Base-by-base conservation (phyloP, 1,140 invertebrate genomes). In the Pemphigus obesinymphae region DNA sequence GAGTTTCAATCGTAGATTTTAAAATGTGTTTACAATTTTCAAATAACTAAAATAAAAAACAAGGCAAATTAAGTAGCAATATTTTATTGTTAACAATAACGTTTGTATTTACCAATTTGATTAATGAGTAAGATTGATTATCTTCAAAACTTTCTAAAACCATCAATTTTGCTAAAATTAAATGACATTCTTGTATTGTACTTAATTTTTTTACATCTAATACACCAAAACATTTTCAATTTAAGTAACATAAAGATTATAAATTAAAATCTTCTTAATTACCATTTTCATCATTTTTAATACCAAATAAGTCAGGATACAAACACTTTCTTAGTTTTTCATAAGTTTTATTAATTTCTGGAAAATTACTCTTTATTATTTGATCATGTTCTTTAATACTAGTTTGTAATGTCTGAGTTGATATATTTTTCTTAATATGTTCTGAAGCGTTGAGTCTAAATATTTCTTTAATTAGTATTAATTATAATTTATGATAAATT, bases 131-230 rank as follows among this genome's bases (percentile, higher is more conserved):
- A 10, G 76, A 43, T 80, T 80, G 76, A 29, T 29, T 11, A 40
- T 61, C 55, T 31, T 80, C 55, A 80, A 26, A 63, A 80, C 20
- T 61, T 58, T 80, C 76, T 29, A 80, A 61, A 7, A 63, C 55
- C 37, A 80, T 80, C 13, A 80, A 29, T 80, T 80, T 80, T 15
- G 76, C 55, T 61, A 80, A 58, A 61, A 80, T 80, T 61, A 80
- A 29, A 61, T 80, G 40, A 13, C 76, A 63, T 63, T 80, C 76
- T 63, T 80, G 76, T 45, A 80, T 80, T 26, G 55, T 43, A 80
- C 76, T 61, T 26, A 43, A 26, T 17, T 63, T 61, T 63, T 63
- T 80, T n/a, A 61, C 23, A 63, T 43, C 76, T 80, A 76, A 0
- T 17, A 76, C 29, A 50, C 48, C 13, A 48, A 50, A 50, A 20